phyloP scores from a whole-genome alignment of 2,113 vertebrate genomes.

The Panthera uncia region DNA sequence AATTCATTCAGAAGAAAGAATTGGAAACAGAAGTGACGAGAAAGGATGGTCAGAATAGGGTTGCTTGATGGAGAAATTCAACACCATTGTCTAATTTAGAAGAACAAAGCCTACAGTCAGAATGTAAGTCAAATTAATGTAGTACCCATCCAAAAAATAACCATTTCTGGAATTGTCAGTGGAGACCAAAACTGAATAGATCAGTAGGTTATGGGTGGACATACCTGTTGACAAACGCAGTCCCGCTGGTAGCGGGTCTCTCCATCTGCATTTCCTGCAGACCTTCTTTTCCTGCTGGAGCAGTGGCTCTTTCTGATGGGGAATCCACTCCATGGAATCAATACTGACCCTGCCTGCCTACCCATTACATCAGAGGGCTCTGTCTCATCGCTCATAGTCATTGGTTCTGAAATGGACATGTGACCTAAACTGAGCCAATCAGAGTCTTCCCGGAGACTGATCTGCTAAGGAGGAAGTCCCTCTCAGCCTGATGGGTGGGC shows the following conservation, averaged over 20 bases:
- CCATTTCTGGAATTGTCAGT: background rate
- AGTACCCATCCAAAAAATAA: background rate
- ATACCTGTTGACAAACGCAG: background rate
- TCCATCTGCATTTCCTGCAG: background rate
- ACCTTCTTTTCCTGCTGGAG: background rate
- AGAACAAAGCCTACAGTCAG: background rate
- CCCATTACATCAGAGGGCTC: background rate
- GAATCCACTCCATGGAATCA: background rate
- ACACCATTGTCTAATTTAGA: background rate
- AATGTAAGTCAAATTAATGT: background rate
- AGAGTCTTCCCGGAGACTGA: background rate
- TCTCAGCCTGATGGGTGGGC: background rate
- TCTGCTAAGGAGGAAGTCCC: background rate
- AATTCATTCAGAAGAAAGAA: background rate
- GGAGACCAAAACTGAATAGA: background rate
- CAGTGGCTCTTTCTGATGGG: background rate
- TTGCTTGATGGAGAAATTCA: background rate
- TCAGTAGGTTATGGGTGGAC: background rate
- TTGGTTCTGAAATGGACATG: background rate
- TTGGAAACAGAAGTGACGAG: background rate
- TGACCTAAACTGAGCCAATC: background rate
- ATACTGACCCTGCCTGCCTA: background rate
- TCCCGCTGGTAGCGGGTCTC: accelerated
- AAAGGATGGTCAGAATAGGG: background rate
- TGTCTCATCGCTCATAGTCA: too few relatives aligned